A percentile compares a stretch with the other conserved stretches of the same genome.
These are phyloP conservation scores for Aspidiotus rigidus DNA, from an alignment of 2,888 invertebrate genomes.

Conservation along the genomic window DNA sequence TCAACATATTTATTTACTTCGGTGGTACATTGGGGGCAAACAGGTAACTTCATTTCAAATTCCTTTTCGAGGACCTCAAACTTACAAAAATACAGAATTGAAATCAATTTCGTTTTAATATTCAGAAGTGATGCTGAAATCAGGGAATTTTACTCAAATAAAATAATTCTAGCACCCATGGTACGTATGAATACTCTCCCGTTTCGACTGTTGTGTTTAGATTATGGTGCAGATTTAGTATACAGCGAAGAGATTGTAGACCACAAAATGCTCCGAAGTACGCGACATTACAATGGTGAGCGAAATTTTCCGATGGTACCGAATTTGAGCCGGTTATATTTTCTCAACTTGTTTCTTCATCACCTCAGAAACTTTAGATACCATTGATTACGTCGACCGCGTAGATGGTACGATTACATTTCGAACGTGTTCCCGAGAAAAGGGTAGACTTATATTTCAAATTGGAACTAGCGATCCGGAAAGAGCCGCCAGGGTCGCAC, in stretches of 20 bases:
- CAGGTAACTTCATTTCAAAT: no score
- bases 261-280: conserved; percentile 75
- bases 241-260: conserved; percentile 94
- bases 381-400: conserved; percentile 81
- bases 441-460: conserved; percentile 74
- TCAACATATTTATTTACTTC: no score
- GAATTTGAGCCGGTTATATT: not conserved
- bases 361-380: conserved; percentile 68
- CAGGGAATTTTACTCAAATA: conserved; percentile 41
- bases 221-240: conserved; percentile 92
- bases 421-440: conserved; percentile 77
- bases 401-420: conserved; percentile 87
- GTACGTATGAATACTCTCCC: conserved; percentile 90
- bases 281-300: conserved; percentile 71
- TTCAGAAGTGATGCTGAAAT: no score
- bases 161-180: conserved; percentile 86
- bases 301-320: not conserved
- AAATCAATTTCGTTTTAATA: no score
- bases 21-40: no score
- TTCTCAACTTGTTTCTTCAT: not conserved
- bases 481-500: conserved; percentile 78
- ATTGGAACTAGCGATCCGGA: conserved; percentile 83
- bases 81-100: no score
- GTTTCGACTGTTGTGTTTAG: conserved; percentile 76
- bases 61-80: no score